Evolutionary conservation across 2,113 vertebrate genomes (phyloP).

Genomic region (Trematomus loennbergii): DNA sequence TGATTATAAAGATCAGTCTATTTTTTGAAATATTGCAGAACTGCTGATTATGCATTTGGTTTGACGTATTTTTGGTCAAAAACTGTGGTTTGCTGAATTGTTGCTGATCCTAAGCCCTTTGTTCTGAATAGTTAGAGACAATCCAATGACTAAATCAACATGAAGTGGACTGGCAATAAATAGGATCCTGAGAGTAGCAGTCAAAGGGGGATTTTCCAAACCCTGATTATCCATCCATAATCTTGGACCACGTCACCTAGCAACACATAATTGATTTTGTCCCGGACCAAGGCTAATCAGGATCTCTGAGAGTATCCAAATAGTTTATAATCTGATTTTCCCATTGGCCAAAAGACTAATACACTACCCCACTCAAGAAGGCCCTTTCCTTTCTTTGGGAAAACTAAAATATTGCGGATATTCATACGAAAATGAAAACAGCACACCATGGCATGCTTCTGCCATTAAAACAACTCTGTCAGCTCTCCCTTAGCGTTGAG

Average conservation of each 20-base stretch:
- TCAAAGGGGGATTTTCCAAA: conserved; percentile 75
- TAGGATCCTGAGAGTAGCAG: conserved; percentile 85
- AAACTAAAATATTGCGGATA: conserved; percentile 87
- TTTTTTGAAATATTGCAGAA: conserved; percentile 40
- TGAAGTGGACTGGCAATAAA: conserved; percentile 83
- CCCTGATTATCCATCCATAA: conserved; percentile 82
- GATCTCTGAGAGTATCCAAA: conserved; percentile 73
- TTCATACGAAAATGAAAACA: conserved; percentile 77
- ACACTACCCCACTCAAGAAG: conserved; percentile 67
- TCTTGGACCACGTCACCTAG: conserved; percentile 77
- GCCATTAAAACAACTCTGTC: conserved; percentile 80
- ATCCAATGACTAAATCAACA: conserved; percentile 71
- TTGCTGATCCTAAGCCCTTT: conserved; percentile 73
- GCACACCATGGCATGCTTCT: conserved; percentile 77
- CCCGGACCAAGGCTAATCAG: conserved; percentile 80
- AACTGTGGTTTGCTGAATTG: conserved; percentile 62
- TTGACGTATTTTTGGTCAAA: conserved; percentile 79
- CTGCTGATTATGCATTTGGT: conserved; percentile 64
- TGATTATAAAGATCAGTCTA: conserved; percentile 35
- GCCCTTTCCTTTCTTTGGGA: conserved; percentile 82
- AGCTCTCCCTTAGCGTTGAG: conserved; percentile 54
- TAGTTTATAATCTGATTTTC: conserved; percentile 70
- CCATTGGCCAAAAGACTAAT: conserved; percentile 69
- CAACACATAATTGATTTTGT: conserved; percentile 79
- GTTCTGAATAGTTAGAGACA: conserved; percentile 62